Base-by-base conservation (phyloP, 2,888 invertebrate species). In the Morpho achilles region DNA sequence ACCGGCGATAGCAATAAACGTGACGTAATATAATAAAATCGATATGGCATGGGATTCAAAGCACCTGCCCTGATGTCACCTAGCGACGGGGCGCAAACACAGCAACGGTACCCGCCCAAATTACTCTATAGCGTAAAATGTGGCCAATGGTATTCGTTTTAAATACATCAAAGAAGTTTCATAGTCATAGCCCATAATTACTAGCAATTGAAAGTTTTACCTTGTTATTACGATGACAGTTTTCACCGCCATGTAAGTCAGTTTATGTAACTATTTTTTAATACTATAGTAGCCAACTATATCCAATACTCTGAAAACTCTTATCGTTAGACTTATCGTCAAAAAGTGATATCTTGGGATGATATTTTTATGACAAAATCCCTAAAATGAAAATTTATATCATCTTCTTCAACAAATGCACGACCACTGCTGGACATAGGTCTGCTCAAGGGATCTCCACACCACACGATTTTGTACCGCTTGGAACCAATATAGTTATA, bases 81-180 rank as follows among this genome's bases (percentile, higher is more conserved):
- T 81, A 81, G 85, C 82, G 75, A 84, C 85, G 67, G 64, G 62
- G 60, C 60, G 60, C 83, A 82, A 85, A 84, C 84, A 84, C 47
- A 62, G 60, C 67, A 57, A 64, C 42, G 48, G 61, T 63, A 61
- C 60, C 62, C 69, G 69, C 69, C 72, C 69, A 72, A 79, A 76
- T 77, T 75, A 67, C 67, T 66, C 58, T 48, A 62, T 58, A 58
- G 49, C 52, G 54, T 48, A 54, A 54, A 54, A 54, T 48, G 48
- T 54, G 48, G 41, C 54, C 54, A 54, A 54, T 54, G 48, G 54
- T 54, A 42, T 39, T 23, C 48, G 48, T 8, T 40, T 7, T 4
- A 42, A 47, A 53, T 22, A 45, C 48, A 54, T 54, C 54, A 54
- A 54, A 54, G 54, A 54, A 48, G 42, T 54, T 42, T 40, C 42